Evolutionary conservation across 2,113 vertebrate species (phyloP), one percentile per base, ranked within the genome.

Genomic region (Platysteira castanea): DNA sequence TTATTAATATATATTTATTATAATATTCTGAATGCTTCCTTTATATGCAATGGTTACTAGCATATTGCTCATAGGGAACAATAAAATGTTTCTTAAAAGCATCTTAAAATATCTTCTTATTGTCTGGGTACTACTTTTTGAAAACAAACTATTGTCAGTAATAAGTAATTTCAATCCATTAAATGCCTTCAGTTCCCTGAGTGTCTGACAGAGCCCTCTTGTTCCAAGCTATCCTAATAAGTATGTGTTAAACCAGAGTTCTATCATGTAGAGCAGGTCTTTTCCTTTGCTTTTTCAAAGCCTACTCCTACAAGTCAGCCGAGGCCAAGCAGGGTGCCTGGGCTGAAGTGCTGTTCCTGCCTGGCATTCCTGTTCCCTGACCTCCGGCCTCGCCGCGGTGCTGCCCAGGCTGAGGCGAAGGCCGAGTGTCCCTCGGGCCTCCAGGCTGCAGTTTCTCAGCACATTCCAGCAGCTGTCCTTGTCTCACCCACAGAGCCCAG

Each of bases 351-450:
- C n/a, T 27, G 31, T 2, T 49, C 13, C 12, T 19, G 15, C 10
- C 12, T 0, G 50, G 37, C 33, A 2, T 17, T 68, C 5, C 37
- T 5, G 26, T 2, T 37, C n/a, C 73, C 52, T 14, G 70, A 7
- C 12, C 57, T 52, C 22, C 39, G 47, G 21, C 78, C 14, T 26
- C 12, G 26, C 28, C 31, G n/a, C 1, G 3, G 13, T 1, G 3
- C 65, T 74, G 77, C 56, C 50, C 0, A 4, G 4, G 2, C 33
- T 12, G 17, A 24, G 50, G 11, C 0, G 0, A 24, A 39, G 49
- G 15, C 39, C 24, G 4, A 3, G 47, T 0, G 19, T 4, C 30
- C 35, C 27, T 46, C 0, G 1, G n/a, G 46, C 24, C 44, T 61
- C 22, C 27, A 2, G 31, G 41, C 49, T 73, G 26, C 37, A 12